A percentile compares a stretch with the other conserved stretches of the same genome.
Conservation (phyloP, 1,140 invertebrate genomes). For the Drosophila subobscura region DNA sequence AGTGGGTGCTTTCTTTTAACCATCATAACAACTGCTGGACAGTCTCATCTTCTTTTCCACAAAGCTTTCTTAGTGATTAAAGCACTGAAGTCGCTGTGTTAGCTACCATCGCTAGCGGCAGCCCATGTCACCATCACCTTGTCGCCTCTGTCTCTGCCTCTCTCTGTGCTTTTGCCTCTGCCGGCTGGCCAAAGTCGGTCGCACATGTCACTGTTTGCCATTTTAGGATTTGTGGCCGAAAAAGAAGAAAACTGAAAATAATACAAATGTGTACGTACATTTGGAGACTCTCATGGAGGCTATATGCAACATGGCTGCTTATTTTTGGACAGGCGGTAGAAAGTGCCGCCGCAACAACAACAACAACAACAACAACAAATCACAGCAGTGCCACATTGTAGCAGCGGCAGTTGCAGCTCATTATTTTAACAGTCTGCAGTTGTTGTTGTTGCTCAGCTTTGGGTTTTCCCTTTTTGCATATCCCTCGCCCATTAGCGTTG, state of each 20-base stretch:
- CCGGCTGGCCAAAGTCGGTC: constrained; percentile 70
- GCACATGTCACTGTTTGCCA: constrained; percentile 78
- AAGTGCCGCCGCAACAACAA: constrained; percentile 62
- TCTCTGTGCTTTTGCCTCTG: neutral
- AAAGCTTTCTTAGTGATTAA: too few relatives aligned
- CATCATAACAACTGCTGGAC: too few relatives aligned
- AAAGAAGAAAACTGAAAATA: constrained; percentile 36
- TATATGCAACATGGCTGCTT: constrained; percentile 72
- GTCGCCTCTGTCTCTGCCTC: constrained; percentile 40
- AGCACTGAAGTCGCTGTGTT: neutral
- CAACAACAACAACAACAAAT: constrained; percentile 52
- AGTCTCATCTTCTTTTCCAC: too few relatives aligned
- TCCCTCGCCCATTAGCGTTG: constrained; percentile 69
- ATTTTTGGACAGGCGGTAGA: constrained; percentile 79
- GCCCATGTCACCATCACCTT: constrained; percentile 66
- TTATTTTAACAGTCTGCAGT: constrained; percentile 50
- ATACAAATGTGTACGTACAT: constrained; percentile 43
- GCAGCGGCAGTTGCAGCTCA: constrained; percentile 65
- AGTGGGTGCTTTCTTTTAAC: too few relatives aligned
- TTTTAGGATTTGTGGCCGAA: constrained; percentile 78
- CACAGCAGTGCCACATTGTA: constrained; percentile 27
- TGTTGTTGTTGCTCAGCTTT: constrained; percentile 20
- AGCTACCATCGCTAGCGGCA: constrained; percentile 15
- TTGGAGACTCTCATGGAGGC: constrained; percentile 27
- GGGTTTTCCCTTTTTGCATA: constrained; percentile 63